A percentile compares a stretch with the other conserved stretches of the same genome.
These are phyloP conservation scores for Mactra quadrangularis DNA, from an alignment of 1,140 invertebrate species.

Conservation along the genomic window DNA sequence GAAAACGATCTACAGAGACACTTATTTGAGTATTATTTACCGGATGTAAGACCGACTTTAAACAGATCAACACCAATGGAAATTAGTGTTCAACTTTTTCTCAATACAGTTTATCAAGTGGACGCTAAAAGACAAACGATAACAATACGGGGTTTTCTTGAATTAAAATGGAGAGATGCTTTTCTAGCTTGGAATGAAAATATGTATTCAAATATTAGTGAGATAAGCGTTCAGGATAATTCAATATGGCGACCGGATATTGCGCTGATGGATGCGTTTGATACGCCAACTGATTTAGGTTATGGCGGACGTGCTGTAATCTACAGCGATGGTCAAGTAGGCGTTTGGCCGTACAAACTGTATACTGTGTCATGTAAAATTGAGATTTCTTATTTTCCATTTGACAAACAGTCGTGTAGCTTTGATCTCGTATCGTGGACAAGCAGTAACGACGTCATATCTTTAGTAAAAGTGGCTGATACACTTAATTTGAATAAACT, in stretches of 20 bases:
- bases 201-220: conserved; percentile 1
- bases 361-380: conserved; percentile 84
- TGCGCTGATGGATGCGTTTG: not conserved
- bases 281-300: conserved; percentile 23
- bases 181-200: conserved; percentile 34
- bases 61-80: conserved; percentile 49
- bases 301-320: conserved; percentile 1
- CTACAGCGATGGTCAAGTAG: not conserved
- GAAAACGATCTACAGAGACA: not conserved
- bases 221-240: conserved; percentile 4
- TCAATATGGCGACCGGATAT: conserved; percentile 43
- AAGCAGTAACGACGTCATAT: conserved; percentile 84
- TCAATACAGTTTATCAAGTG: conserved; percentile 21
- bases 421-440: conserved; percentile 99
- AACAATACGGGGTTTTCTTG: conserved; percentile 15
- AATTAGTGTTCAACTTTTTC: conserved; percentile 25
- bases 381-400: conserved; percentile 89
- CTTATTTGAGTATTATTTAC: not conserved
- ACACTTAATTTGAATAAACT: not conserved
- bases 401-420: conserved; percentile 96
- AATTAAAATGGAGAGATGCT: conserved; percentile 28
- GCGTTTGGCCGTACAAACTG: conserved; percentile 35
- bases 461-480: not conserved
- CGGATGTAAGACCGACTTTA: conserved; percentile 43
- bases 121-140: conserved; percentile 16